phyloP scores from a whole-genome alignment of 2,113 vertebrate species.

The Dromas ardeola region DNA sequence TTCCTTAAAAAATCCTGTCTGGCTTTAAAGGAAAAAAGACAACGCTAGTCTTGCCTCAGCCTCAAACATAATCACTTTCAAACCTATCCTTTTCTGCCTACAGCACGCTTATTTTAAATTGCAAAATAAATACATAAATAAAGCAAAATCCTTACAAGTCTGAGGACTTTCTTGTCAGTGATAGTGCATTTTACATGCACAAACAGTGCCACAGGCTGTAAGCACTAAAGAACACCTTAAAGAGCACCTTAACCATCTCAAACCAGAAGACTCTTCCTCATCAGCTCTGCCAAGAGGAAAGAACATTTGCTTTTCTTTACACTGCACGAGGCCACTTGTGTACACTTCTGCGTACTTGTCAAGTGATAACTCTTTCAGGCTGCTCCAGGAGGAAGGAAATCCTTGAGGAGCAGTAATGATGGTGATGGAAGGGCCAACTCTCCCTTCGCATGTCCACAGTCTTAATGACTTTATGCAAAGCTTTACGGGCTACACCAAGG shows the following conservation, averaged over 20 bases:
- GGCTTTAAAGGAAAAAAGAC: not conserved
- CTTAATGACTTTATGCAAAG: not conserved
- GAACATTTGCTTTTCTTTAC: not conserved
- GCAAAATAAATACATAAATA: slow-evolving; percentile 12
- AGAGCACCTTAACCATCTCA: not conserved
- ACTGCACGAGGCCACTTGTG: not conserved
- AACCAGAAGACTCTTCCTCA: not conserved
- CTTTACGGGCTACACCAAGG: not conserved
- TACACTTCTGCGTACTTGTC: not conserved
- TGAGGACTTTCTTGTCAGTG: not conserved
- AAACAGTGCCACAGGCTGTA: not conserved
- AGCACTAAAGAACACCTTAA: not conserved
- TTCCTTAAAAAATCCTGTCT: not conserved
- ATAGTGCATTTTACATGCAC: not conserved
- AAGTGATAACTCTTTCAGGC: not conserved
- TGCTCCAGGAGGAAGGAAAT: not conserved
- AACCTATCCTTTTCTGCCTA: not conserved
- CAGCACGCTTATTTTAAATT: not conserved
- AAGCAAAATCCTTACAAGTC: not conserved
- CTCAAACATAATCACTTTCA: not conserved
- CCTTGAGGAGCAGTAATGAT: not conserved
- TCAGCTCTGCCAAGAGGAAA: not conserved
- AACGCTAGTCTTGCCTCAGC: not conserved
- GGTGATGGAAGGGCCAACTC: not conserved
- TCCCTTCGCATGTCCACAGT: not conserved